Evolutionary conservation across 1,140 invertebrate species (phyloP).

Genomic region (Aethina tumida): DNA sequence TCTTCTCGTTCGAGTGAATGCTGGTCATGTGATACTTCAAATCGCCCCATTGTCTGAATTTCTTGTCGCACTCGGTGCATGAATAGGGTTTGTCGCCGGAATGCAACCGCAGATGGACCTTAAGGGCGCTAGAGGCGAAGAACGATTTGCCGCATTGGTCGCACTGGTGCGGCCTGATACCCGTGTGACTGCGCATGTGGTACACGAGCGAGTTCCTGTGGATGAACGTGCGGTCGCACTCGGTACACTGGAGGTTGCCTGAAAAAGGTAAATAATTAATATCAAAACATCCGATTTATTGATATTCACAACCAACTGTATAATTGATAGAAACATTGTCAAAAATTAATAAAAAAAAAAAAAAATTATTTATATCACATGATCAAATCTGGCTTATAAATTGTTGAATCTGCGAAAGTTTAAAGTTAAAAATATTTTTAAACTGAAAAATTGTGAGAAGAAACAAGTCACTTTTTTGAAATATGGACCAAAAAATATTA

Average conservation of each 20-base stretch:
- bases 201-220: slow-evolving; percentile 77
- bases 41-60: slow-evolving; percentile 80
- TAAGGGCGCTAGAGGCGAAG: slow-evolving; percentile 67
- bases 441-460: no score
- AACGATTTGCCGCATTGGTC: slow-evolving; percentile 73
- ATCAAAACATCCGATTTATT: no score
- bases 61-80: slow-evolving; percentile 64
- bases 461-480: no score
- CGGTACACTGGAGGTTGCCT: slow-evolving; percentile 42
- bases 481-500: no score
- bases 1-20: slow-evolving; percentile 67
- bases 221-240: slow-evolving; percentile 64
- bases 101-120: slow-evolving; percentile 38
- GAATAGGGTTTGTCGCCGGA: slow-evolving; percentile 72
- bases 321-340: no score
- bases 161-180: slow-evolving; percentile 66
- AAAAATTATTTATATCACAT: no score
- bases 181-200: slow-evolving; percentile 69
- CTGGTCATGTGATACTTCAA: slow-evolving; percentile 83
- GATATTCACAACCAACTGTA: no score
- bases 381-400: no score
- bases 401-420: no score
- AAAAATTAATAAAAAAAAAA: no score
- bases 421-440: no score
- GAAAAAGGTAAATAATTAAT: no score